A percentile compares a stretch with the other conserved stretches of the same genome.
These are phyloP conservation scores for Latrodectus elegans DNA, from an alignment of 2,888 invertebrate species.

Conservation along the genomic window DNA sequence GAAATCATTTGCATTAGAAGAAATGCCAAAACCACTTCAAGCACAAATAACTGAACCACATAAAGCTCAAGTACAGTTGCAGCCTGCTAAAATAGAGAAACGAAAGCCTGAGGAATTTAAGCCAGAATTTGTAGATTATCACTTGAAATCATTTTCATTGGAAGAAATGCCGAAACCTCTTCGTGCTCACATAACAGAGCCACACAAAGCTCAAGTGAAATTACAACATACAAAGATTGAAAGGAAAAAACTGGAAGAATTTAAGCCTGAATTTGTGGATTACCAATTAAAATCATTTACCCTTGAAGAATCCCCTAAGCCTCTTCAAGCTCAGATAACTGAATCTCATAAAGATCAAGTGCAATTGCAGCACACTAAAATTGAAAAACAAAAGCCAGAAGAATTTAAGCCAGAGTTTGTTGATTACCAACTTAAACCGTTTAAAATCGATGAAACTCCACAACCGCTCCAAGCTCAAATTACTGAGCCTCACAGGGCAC, in stretches of 20 bases:
- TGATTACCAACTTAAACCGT: slow-evolving; percentile 38
- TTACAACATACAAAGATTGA: slow-evolving; percentile 63
- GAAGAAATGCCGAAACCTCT: slow-evolving; percentile 32
- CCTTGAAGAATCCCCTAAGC: slow-evolving; percentile 39
- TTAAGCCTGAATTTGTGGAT: slow-evolving; percentile 63
- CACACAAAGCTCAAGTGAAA: slow-evolving; percentile 21
- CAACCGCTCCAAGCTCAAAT: slow-evolving; percentile 43
- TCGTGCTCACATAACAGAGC: slow-evolving; percentile 37
- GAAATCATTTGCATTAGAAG: slow-evolving; percentile 34
- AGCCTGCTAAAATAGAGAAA: slow-evolving; percentile 49
- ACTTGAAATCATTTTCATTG: slow-evolving; percentile 17
- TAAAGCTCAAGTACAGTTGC: slow-evolving; percentile 24
- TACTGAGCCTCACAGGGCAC: slow-evolving; percentile 4
- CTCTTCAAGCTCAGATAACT: slow-evolving; percentile 30
- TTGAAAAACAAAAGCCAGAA: slow-evolving; percentile 26
- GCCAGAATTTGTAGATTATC: slow-evolving; percentile 56
- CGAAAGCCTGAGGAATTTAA: slow-evolving; percentile 38
- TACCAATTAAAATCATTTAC: slow-evolving; percentile 46
- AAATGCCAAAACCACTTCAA: slow-evolving; percentile 31
- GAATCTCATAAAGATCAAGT: slow-evolving; percentile 16
- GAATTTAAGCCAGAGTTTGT: slow-evolving; percentile 57
- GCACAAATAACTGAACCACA: slow-evolving; percentile 32
- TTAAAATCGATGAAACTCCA: slow-evolving; percentile 19
- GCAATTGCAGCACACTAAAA: slow-evolving; percentile 44
- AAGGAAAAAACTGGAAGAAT: slow-evolving; percentile 32